Evolutionary conservation across 2,888 invertebrate species (phyloP).

Genomic region (Meteorus cinctellus): DNA sequence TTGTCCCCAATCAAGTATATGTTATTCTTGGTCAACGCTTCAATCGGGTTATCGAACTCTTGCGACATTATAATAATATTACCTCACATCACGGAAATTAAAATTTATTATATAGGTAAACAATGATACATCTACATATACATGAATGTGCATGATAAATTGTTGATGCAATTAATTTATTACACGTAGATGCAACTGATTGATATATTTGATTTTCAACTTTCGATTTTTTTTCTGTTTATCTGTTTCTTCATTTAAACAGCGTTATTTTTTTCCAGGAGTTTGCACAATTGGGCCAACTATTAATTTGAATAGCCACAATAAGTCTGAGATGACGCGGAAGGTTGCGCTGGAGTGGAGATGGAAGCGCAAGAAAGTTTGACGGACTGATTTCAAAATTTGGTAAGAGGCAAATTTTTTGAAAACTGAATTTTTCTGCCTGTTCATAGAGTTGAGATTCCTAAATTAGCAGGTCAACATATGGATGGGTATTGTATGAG

Average conservation of each 20-base stretch:
- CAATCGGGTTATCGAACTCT: conserved; percentile 16
- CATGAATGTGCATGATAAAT: conserved; percentile 1
- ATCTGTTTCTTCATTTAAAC: background rate
- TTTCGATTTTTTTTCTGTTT: background rate
- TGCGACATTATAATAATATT: conserved; percentile 17
- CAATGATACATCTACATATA: conserved; percentile 13
- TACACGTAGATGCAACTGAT: background rate
- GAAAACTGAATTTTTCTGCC: too few species aligned
- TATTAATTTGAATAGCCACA: too few species aligned
- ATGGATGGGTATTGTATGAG: background rate
- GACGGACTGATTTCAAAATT: too few species aligned
- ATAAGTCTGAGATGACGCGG: too few species aligned
- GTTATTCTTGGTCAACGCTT: conserved; percentile 13
- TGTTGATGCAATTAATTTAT: background rate
- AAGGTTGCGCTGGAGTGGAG: too few species aligned
- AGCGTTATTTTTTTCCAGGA: background rate
- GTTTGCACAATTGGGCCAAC: background rate
- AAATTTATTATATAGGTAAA: conserved; percentile 13
- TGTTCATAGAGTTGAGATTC: too few species aligned
- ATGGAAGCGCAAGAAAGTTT: too few species aligned
- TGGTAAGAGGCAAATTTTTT: too few species aligned
- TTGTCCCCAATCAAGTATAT: conserved; percentile 9
- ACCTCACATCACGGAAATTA: conserved; percentile 17
- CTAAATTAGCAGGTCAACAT: background rate
- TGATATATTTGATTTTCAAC: background rate